Conservation (phyloP, 2,113 vertebrate genomes). For the Nycticorax nycticorax region DNA sequence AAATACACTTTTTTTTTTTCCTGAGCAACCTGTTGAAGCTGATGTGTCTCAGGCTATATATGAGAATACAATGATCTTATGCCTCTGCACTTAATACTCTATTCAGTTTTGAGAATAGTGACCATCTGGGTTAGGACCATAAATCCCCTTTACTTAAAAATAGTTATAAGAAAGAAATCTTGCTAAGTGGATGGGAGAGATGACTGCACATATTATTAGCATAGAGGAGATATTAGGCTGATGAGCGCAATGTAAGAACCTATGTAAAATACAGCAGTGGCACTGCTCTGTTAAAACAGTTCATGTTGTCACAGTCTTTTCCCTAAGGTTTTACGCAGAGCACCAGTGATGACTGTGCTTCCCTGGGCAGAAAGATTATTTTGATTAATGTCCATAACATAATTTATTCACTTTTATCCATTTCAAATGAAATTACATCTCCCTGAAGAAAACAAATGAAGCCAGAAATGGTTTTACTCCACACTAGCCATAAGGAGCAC, state of each 20-base stretch:
- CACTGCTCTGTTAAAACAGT: background rate
- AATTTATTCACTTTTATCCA: background rate
- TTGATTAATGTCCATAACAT: background rate
- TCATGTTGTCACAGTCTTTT: constrained; percentile 3
- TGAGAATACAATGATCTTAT: background rate
- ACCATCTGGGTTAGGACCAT: background rate
- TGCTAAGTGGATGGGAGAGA: background rate
- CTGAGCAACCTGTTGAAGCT: constrained; percentile 12
- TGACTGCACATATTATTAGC: background rate
- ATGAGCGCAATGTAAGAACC: background rate
- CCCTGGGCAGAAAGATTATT: background rate
- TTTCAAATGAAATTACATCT: constrained; percentile 1
- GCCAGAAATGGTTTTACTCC: background rate
- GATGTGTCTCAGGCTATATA: background rate
- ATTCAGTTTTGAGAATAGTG: background rate
- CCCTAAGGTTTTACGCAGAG: background rate
- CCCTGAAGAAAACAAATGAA: constrained; percentile 19
- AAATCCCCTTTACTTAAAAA: background rate
- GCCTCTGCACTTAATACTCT: background rate
- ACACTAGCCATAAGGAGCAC: background rate
- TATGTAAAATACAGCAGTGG: background rate
- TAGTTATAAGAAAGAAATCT: background rate
- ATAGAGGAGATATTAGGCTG: background rate
- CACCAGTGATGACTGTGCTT: background rate
- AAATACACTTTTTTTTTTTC: background rate